phyloP scores from a whole-genome alignment of 37 sponge, comb jelly and placozoan species.

The Hormiphora californensis region DNA sequence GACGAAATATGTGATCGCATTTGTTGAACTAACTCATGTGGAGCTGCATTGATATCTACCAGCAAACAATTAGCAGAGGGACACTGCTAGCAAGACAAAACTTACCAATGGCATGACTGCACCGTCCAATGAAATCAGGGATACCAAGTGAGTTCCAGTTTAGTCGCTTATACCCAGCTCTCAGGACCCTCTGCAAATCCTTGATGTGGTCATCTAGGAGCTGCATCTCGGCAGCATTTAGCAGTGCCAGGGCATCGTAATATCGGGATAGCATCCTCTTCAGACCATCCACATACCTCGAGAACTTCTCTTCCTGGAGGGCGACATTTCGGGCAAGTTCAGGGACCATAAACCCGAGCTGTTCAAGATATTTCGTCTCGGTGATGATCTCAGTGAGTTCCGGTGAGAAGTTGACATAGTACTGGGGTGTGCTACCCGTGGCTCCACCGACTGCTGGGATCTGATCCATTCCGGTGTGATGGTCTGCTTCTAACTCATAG shows the following conservation, averaged over 20 bases:
- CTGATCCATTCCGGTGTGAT: neutral
- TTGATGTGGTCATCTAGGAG: constrained; percentile 81
- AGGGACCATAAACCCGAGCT: constrained; percentile 79
- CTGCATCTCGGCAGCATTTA: constrained; percentile 62
- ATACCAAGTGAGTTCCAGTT: constrained; percentile 99
- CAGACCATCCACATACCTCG: constrained; percentile 68
- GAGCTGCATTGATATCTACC: too few relatives aligned
- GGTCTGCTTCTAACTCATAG: neutral
- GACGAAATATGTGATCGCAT: too few relatives aligned
- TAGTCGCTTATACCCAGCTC: constrained; percentile 88
- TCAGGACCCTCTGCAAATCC: constrained; percentile 72
- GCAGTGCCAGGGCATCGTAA: constrained; percentile 43
- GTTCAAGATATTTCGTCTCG: constrained; percentile 93
- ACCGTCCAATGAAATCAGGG: constrained; percentile 87
- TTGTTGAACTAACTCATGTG: too few relatives aligned
- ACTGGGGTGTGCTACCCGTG: neutral
- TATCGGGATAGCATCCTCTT: constrained; percentile 65
- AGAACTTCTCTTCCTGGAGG: constrained; percentile 93
- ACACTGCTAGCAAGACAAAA: too few relatives aligned
- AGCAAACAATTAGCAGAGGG: too few relatives aligned
- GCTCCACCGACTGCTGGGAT: neutral
- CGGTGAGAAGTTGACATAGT: constrained; percentile 79
- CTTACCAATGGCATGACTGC: constrained; percentile 53
- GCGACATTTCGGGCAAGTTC: constrained; percentile 92
- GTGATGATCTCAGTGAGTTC: constrained; percentile 82